phyloP scores from a whole-genome alignment of 1,140 invertebrate genomes.

The Leptonema lineaticorne region DNA sequence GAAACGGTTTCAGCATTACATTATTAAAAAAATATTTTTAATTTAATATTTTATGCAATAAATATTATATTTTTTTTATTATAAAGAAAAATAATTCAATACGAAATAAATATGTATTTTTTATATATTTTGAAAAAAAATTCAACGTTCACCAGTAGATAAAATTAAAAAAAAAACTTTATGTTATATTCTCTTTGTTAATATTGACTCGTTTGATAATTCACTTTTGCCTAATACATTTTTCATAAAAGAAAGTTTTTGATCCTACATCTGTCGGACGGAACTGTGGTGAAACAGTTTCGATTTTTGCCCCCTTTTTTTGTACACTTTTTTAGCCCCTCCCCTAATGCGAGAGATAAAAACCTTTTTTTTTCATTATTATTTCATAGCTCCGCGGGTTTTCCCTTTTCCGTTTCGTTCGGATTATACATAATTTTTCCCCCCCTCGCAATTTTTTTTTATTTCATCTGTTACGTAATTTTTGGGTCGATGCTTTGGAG shows the following conservation, averaged over 20 bases:
- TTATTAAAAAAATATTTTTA: too few species aligned
- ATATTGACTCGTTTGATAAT: constrained; percentile 7
- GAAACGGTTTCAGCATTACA: too few species aligned
- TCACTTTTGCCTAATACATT: not conserved
- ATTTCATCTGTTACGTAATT: not conserved
- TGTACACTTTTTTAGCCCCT: not conserved
- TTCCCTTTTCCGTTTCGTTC: not conserved
- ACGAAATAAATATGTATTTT: not conserved
- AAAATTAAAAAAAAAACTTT: too few species aligned
- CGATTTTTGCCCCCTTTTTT: not conserved
- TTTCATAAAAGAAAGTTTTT: constrained; percentile 4
- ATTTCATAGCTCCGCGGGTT: too few species aligned
- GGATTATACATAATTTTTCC: too few species aligned
- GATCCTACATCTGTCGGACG: constrained; percentile 1
- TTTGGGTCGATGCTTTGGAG: not conserved
- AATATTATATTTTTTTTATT: too few species aligned
- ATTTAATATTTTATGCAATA: too few species aligned
- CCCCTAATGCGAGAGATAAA: not conserved
- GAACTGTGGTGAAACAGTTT: not conserved
- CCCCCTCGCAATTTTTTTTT: not conserved
- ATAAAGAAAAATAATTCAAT: too few species aligned
- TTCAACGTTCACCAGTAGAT: not conserved
- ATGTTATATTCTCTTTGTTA: too few species aligned
- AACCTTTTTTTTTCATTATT: not conserved
- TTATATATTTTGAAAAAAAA: not conserved